Base-by-base conservation (phyloP, 2,797 vertebrate genomes). In the Diceros bicornis region DNA sequence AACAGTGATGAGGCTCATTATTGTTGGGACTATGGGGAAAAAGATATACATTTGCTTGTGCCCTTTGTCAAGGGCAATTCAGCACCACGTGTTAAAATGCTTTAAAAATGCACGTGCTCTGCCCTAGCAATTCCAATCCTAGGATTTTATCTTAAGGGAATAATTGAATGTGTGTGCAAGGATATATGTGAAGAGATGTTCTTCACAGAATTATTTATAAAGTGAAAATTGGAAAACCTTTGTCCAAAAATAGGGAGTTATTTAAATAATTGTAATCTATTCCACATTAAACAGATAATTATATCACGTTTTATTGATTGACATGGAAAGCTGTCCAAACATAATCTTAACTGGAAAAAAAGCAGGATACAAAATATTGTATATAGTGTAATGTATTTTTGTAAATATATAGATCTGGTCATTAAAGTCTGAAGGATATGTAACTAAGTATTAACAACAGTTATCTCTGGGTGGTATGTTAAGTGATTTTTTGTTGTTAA, bases 141-240 rank as follows among this genome's bases (percentile, higher is more conserved):
- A 96, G 71, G 23, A 69, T 68, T 96, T 92, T 78, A 44, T 79
- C 37, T 37, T 74, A 89, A 75, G 20, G 14, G 23, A 74, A 84
- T 78, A 88, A 84, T 12, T 74, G 41, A 34, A 79, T 11, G 20
- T 50, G 2, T 59, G 21, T n/a, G 10, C 32, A 69, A 87, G 61
- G 37, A 91, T 66, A 27, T 83, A 96, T 68, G 50, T 74, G 69
- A 94, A 74, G 57, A 89, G 8, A 62, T 75, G 23, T 82, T 71
- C 61, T 75, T 95, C 69, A 69, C 25, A 88, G 32, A 81, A 72
- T 85, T 89, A 86, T 81, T 89, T 89, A 79, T 92, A 89, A 89
- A 88, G 55, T 84, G 21, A 89, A 89, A 92, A 85, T 9, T 18
- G 34, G 61, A 72, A 94, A 94, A 71, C 6, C 10, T 62, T 29